Evolutionary conservation across 2,113 vertebrate genomes (phyloP), one percentile per base, ranked within the genome.

Genomic region (Numenius arquata): DNA sequence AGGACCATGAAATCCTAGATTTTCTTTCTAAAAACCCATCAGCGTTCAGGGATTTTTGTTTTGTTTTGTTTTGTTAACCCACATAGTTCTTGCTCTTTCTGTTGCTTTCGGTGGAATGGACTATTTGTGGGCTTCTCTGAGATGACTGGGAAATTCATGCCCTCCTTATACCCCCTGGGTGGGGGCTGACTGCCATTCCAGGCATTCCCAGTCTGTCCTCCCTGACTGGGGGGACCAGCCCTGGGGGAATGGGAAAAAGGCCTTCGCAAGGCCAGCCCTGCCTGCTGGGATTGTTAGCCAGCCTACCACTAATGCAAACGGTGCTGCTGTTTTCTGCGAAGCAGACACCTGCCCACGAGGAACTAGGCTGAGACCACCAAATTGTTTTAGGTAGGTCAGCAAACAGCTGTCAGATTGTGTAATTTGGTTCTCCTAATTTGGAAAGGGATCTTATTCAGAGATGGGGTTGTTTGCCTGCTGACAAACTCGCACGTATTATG

Each of bases 341-440:
- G 90, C 90, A 89, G 93, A 97, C 97, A 98, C 97, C 98, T 98
- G 98, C 97, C 97, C 11, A 8, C 2, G 52, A 97, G 91, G 97
- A 98, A 91, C 96, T 83, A 93, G 95, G 87, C 95, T 95, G 95
- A 97, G 94, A 97, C 96, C 88, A 97, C 92, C 95, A 97, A 98
- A 97, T 97, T 91, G 92, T 96, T 97, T 97, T 92, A 96, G 97
- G 96, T 95, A 92, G 97, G 97, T 98, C 98, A 97, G 79, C 25
- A 96, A 97, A 98, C 97, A 98, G 98, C 98, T 98, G 98, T 97
- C 96, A 96, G 96, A 94, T 92, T 89, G 92, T 91, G 83, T 95
- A 97, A 98, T 98, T 98, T 97, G 80, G 93, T 96, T 78, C 93
- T 89, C 90, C 97, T 98, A 87, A 96, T 98, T 97, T 97, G 98